phyloP scores from a whole-genome alignment of 2,888 invertebrate species.

The Pyrochroa serraticornis region DNA sequence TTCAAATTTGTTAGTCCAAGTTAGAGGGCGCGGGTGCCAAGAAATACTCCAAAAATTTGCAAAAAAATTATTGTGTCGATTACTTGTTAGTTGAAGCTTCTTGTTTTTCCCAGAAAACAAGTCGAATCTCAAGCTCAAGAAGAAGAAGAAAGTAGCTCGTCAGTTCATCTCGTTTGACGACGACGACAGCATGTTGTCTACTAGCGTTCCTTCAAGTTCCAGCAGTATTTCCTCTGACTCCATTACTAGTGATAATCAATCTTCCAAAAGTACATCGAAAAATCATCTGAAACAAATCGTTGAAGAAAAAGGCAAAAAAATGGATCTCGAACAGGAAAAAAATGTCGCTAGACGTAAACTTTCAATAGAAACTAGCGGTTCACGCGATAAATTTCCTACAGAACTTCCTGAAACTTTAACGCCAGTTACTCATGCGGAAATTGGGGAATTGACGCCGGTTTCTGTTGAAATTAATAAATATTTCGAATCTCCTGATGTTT shows the following conservation, averaged over 20 bases:
- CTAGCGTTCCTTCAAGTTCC: conserved; percentile 51
- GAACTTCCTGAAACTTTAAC: conserved; percentile 54
- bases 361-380: conserved; percentile 53
- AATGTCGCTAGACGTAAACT: conserved; percentile 37
- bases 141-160: conserved; percentile 63
- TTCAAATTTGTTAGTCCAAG: too few species aligned
- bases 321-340: conserved; percentile 15
- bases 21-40: too few species aligned
- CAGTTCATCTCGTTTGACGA: conserved; percentile 75
- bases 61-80: too few species aligned
- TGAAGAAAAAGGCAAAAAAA: conserved; percentile 33
- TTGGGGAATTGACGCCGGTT: conserved; percentile 61
- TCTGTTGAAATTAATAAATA: conserved; percentile 49
- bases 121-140: conserved; percentile 54
- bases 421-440: conserved; percentile 55
- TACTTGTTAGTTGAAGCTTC: not conserved
- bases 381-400: conserved; percentile 46
- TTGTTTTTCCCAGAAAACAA: conserved; percentile 8
- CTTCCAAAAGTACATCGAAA: conserved; percentile 21
- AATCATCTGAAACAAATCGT: conserved; percentile 31
- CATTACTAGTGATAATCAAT: conserved; percentile 34
- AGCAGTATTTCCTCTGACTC: conserved; percentile 50
- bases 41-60: too few species aligned
- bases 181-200: conserved; percentile 58
- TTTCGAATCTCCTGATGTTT: conserved; percentile 46